These are phyloP conservation scores for Lucilia sericata DNA, from an alignment of 1,140 invertebrate species.

Conservation along the genomic window DNA sequence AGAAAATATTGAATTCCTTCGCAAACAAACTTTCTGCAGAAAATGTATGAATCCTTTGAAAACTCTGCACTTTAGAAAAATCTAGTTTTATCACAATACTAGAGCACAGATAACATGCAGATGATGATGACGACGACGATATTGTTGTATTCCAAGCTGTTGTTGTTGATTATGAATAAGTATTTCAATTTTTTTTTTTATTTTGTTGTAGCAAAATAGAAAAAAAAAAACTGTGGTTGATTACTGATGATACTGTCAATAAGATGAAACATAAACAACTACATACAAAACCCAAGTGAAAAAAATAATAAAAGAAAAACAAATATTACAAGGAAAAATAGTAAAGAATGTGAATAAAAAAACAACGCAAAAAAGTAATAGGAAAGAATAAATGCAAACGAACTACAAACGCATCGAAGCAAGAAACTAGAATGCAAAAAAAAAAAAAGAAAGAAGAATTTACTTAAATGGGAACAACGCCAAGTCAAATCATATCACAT, in stretches of 20 bases:
- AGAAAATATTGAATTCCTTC: too few relatives aligned
- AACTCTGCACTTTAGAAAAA: too few relatives aligned
- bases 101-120: neutral
- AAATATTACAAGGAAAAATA: slow-evolving; percentile 16
- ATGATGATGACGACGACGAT: neutral
- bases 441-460: neutral
- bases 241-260: neutral
- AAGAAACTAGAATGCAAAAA: neutral
- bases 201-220: neutral
- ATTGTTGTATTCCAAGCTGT: neutral
- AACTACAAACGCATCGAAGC: slow-evolving; percentile 8
- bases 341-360: neutral
- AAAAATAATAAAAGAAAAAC: neutral
- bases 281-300: neutral
- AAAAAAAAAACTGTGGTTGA: neutral
- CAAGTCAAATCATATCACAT: slow-evolving; percentile 11
- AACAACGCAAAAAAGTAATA: neutral
- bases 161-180: slow-evolving; percentile 2
- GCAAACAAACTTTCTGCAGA: neutral
- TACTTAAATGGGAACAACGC: slow-evolving; percentile 19
- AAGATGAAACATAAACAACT: neutral
- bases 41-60: too few relatives aligned
- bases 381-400: slow-evolving; percentile 10
- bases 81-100: neutral
- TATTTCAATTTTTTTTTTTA: neutral